Evolutionary conservation across 2,888 invertebrate genomes (phyloP).

Genomic region (Xestia xanthographa): DNA sequence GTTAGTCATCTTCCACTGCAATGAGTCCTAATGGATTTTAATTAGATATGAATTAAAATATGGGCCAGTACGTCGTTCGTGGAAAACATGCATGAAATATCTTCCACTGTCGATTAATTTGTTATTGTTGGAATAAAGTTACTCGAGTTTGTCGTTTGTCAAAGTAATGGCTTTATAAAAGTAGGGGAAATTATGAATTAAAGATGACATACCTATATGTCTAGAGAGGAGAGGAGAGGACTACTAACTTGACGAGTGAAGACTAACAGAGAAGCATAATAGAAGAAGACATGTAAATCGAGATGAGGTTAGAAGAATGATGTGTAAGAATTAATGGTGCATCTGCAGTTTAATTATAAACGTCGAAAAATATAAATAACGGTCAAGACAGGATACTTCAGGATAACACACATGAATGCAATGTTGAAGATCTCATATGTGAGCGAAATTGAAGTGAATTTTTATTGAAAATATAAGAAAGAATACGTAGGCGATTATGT

Average conservation of each 20-base stretch:
- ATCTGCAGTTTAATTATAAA: background rate
- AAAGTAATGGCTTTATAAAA: background rate
- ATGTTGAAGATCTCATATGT: background rate
- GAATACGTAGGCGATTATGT: background rate
- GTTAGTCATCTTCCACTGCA: constrained; percentile 38
- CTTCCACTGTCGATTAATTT: constrained; percentile 12
- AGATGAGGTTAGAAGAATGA: background rate
- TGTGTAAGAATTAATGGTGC: too few relatives aligned
- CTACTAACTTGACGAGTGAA: background rate
- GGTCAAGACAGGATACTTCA: background rate
- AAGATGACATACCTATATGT: background rate
- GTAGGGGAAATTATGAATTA: background rate
- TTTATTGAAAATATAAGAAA: background rate
- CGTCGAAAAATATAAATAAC: background rate
- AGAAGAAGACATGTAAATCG: too few relatives aligned
- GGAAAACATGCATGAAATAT: constrained; percentile 1
- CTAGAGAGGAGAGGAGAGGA: background rate
- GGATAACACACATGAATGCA: background rate
- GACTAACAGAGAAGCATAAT: background rate
- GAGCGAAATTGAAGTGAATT: background rate
- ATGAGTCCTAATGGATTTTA: constrained; percentile 43
- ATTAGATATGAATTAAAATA: constrained; percentile 42
- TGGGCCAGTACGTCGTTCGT: constrained; percentile 8
- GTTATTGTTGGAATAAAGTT: background rate
- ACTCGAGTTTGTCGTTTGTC: too few relatives aligned